Evolutionary conservation across 2,888 invertebrate genomes (phyloP).

Genomic region (Noctua pronuba): DNA sequence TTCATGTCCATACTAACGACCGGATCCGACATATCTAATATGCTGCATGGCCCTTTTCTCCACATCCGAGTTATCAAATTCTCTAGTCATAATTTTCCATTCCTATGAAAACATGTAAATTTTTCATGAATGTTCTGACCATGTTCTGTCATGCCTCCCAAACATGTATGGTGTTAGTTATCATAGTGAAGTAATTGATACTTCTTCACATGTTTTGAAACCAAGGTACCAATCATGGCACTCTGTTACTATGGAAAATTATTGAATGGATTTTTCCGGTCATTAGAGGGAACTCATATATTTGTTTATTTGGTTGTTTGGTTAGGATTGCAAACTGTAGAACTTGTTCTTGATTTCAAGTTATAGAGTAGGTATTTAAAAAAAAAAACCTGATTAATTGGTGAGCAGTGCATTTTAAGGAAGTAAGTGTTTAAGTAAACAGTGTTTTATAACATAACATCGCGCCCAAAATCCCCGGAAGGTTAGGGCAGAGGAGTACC

Average conservation of each 20-base stretch:
- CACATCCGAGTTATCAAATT: background rate
- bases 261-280: constrained; percentile 2
- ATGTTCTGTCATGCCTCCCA: background rate
- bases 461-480: too few species aligned
- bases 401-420: too few species aligned
- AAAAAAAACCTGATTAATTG: background rate
- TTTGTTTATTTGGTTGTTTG: background rate
- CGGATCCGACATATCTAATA: too few species aligned
- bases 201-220: constrained; percentile 7
- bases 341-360: background rate
- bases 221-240: constrained; percentile 6
- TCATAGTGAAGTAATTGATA: background rate
- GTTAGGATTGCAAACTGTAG: too few species aligned
- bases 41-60: background rate
- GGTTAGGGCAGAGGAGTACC: too few species aligned
- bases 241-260: constrained; percentile 15
- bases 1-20: too few species aligned
- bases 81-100: background rate
- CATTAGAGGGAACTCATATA: background rate
- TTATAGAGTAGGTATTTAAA: too few species aligned
- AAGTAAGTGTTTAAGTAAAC: background rate
- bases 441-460: background rate
- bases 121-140: background rate
- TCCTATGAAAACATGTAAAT: background rate
- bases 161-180: constrained; percentile 8